These are phyloP conservation scores for Drosophila kanapiae DNA, from an alignment of 1,140 invertebrate genomes.

Conservation along the genomic window DNA sequence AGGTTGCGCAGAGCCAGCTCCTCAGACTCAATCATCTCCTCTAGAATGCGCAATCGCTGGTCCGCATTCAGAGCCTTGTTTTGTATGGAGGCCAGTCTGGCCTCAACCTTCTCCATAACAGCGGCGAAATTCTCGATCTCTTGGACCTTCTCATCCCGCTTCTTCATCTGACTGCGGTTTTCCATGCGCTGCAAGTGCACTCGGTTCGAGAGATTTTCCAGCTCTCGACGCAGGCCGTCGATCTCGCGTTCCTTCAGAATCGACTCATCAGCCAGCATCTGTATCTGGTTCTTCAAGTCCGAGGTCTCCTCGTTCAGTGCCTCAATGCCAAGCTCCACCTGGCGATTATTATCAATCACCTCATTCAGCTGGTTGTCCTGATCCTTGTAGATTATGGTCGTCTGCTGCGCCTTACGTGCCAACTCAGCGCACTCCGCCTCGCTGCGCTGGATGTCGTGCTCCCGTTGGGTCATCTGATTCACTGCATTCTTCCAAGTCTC, in stretches of 20 bases:
- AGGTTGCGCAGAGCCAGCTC: constrained; percentile 50
- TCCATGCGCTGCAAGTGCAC: constrained; percentile 72
- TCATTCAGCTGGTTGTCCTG: constrained; percentile 60
- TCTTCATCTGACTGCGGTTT: constrained; percentile 55
- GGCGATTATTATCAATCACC: constrained; percentile 72
- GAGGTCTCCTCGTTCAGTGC: constrained; percentile 68
- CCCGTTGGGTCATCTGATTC: constrained; percentile 80
- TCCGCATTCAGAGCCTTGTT: constrained; percentile 68
- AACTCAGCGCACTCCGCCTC: constrained; percentile 56
- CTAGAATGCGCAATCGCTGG: constrained; percentile 73
- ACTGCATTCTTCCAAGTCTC: constrained; percentile 84
- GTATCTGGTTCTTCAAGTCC: constrained; percentile 67
- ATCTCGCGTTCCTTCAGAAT: constrained; percentile 75
- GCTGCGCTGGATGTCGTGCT: constrained; percentile 62
- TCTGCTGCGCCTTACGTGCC: constrained; percentile 5
- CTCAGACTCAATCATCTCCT: constrained; percentile 77
- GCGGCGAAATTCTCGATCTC: constrained; percentile 52
- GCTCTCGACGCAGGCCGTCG: constrained; percentile 60
- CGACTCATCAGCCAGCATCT: constrained; percentile 48
- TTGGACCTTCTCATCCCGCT: constrained; percentile 42
- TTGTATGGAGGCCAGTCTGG: constrained; percentile 53
- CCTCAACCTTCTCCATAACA: constrained; percentile 50
- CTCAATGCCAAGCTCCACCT: constrained; percentile 70
- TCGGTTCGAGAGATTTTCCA: constrained; percentile 70
- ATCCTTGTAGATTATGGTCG: constrained; percentile 38